phyloP scores from a whole-genome alignment of 2,888 invertebrate species.

The Agonum fuliginosum region DNA sequence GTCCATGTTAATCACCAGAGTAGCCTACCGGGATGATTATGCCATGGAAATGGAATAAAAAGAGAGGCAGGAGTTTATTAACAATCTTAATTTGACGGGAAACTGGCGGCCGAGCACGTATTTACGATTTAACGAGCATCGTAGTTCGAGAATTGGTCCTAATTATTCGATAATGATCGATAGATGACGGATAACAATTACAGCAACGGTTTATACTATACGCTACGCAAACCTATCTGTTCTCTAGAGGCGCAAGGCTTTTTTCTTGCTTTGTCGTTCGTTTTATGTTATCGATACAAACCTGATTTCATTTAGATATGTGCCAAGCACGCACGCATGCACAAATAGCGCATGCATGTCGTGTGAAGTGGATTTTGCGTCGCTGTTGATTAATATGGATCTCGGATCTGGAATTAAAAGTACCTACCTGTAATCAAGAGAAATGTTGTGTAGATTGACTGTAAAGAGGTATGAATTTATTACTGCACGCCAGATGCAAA shows the following conservation, averaged over 20 bases:
- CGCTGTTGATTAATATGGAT: slow-evolving; percentile 38
- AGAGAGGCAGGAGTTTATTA: slow-evolving; percentile 49
- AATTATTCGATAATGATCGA: slow-evolving; percentile 61
- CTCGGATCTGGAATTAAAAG: slow-evolving; percentile 22
- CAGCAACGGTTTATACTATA: slow-evolving; percentile 54
- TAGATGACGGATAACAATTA: slow-evolving; percentile 60
- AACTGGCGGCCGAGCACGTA: slow-evolving; percentile 52
- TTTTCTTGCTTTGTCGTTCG: slow-evolving; percentile 31
- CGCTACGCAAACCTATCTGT: slow-evolving; percentile 29
- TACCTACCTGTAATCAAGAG: slow-evolving; percentile 28
- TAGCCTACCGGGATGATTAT: slow-evolving; percentile 50
- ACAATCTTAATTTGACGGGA: slow-evolving; percentile 59
- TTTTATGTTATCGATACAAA: slow-evolving; percentile 1
- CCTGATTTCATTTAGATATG: slow-evolving; percentile 57
- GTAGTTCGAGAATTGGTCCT: slow-evolving; percentile 59
- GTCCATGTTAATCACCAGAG: slow-evolving; percentile 49
- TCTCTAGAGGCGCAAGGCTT: slow-evolving; percentile 7
- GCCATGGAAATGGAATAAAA: slow-evolving; percentile 52
- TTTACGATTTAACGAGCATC: slow-evolving; percentile 60
- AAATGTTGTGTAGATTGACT: slow-evolving; percentile 22
- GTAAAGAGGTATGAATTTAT: slow-evolving; percentile 42
- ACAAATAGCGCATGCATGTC: neutral
- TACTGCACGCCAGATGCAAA: slow-evolving; percentile 3
- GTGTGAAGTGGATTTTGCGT: slow-evolving; percentile 14
- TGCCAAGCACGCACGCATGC: slow-evolving; percentile 11